Conservation (phyloP, 2,888 invertebrate species). For the Entomobrya multifasciata region DNA sequence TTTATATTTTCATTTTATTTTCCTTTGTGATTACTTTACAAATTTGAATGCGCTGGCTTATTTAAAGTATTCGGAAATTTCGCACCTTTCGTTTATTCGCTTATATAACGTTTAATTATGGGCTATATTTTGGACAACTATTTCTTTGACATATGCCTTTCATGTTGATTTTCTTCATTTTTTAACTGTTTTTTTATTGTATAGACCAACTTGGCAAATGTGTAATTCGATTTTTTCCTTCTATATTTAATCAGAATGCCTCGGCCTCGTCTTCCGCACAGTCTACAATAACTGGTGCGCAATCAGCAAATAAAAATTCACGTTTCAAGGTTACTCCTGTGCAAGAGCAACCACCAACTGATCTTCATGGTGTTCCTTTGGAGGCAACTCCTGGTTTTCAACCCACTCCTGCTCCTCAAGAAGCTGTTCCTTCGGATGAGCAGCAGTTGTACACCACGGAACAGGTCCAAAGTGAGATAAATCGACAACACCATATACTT, state of each 20-base stretch:
- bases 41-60: neutral
- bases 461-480: constrained; percentile 59
- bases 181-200: neutral
- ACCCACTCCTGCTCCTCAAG: neutral
- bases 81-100: neutral
- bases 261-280: constrained; percentile 22
- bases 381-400: constrained; percentile 23
- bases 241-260: constrained; percentile 37
- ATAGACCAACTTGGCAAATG: neutral
- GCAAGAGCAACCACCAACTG: constrained; percentile 70
- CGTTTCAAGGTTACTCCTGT: constrained; percentile 75
- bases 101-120: no score
- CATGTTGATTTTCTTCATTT: neutral
- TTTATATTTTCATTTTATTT: neutral
- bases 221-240: no score
- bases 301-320: constrained; percentile 52
- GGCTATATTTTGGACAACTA: no score
- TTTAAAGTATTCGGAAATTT: no score
- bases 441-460: constrained; percentile 6
- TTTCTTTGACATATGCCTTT: neutral
- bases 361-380: constrained; percentile 44
- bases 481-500: constrained; percentile 59
- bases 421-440: neutral
- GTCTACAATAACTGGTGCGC: constrained; percentile 18
- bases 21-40: neutral